Conservation (phyloP, 2,888 invertebrate species). For the Polia nebulosa region DNA sequence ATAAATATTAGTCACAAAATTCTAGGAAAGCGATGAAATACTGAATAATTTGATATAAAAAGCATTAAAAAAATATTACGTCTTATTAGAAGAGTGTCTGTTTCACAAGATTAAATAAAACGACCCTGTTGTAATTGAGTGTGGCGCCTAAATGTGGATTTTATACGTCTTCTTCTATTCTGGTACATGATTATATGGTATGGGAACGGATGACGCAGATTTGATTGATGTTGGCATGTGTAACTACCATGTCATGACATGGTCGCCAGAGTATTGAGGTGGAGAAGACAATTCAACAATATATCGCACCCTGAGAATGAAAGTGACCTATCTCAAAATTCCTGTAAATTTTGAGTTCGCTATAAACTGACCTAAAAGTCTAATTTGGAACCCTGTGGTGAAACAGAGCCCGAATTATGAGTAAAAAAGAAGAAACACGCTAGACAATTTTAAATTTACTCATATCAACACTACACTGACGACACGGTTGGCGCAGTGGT, state of each 20-base stretch:
- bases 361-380: too few species aligned
- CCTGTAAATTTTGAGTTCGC: too few species aligned
- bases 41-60: constrained; percentile 44
- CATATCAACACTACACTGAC: too few species aligned
- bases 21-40: constrained; percentile 35
- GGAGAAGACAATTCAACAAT: too few species aligned
- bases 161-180: constrained; percentile 11
- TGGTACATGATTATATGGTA: constrained; percentile 9
- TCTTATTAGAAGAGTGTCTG: constrained; percentile 40
- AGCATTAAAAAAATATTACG: constrained; percentile 29
- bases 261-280: too few species aligned
- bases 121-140: constrained; percentile 61
- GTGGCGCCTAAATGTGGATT: constrained; percentile 44
- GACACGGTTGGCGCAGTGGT: too few species aligned
- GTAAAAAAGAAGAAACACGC: too few species aligned
- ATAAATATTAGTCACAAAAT: constrained; percentile 44
- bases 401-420: too few species aligned
- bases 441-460: too few species aligned
- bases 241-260: not conserved
- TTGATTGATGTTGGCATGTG: not conserved
- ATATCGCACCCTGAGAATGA: too few species aligned
- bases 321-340: too few species aligned
- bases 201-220: not conserved
- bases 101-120: constrained; percentile 57
- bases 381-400: too few species aligned